These are phyloP conservation scores for Catostomus latipinnis DNA, from an alignment of 2,797 vertebrate genomes.

Conservation along the genomic window DNA sequence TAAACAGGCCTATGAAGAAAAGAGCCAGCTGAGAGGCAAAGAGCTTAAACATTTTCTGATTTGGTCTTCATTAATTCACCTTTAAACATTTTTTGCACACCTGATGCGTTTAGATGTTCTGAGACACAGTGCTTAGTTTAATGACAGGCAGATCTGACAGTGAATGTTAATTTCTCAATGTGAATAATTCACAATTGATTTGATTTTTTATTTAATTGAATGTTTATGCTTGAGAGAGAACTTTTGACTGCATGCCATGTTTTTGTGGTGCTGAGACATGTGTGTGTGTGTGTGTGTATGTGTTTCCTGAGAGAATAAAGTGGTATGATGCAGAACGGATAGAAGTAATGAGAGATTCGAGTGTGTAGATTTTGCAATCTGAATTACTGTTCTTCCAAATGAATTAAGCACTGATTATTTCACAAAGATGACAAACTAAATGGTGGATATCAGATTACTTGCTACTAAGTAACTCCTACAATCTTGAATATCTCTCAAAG, in stretches of 20 bases:
- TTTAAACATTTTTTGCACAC: conserved; percentile 12
- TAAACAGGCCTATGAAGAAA: conserved; percentile 40
- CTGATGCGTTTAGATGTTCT: conserved; percentile 17
- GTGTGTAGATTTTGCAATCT: too few relatives aligned
- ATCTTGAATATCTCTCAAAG: too few relatives aligned
- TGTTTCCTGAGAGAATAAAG: background rate
- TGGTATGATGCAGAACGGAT: background rate
- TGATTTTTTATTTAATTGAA: too few relatives aligned
- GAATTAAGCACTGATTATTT: too few relatives aligned
- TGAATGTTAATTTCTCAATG: background rate
- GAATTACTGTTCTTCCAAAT: too few relatives aligned
- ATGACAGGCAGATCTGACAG: background rate
- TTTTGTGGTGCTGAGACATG: background rate
- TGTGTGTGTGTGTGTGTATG: background rate
- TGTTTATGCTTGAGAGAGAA: conserved; percentile 1
- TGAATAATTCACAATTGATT: conserved; percentile 6
- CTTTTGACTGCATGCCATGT: background rate
- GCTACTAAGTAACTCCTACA: too few relatives aligned
- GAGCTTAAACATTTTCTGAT: conserved; percentile 29
- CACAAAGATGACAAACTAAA: too few relatives aligned
- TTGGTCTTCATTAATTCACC: conserved; percentile 40
- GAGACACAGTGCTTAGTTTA: background rate
- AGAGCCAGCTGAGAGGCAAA: conserved; percentile 15
- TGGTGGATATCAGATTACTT: too few relatives aligned
- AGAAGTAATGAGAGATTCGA: background rate